A percentile compares a stretch with the other conserved stretches of the same genome.
Evolutionary conservation across 2,113 vertebrate genomes (phyloP).

Genomic region (Dermatemys mawii): DNA sequence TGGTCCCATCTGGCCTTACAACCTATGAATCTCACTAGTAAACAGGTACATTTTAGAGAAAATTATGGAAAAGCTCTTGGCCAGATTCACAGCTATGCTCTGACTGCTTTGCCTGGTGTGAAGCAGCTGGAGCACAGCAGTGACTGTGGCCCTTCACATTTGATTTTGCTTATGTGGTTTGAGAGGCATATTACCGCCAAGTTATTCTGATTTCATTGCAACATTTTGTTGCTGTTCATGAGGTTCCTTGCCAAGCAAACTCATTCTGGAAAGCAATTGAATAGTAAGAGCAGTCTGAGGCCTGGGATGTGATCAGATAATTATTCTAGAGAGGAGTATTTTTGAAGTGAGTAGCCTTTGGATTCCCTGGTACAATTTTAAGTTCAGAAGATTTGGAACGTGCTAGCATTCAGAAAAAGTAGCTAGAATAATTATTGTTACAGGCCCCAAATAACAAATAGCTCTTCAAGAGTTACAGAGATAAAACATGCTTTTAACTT

Average conservation of each 20-base stretch:
- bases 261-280: slow-evolving; percentile 53
- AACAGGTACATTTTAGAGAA: slow-evolving; percentile 47
- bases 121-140: background rate
- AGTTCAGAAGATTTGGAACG: background rate
- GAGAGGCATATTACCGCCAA: background rate
- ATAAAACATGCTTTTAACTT: background rate
- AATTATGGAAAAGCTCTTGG: background rate
- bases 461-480: background rate
- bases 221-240: slow-evolving; percentile 23
- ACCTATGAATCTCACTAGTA: background rate
- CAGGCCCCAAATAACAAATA: background rate
- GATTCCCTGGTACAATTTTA: slow-evolving; percentile 26
- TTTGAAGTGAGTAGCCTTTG: slow-evolving; percentile 46
- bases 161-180: background rate
- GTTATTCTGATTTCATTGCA: background rate
- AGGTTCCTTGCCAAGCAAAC: slow-evolving; percentile 3
- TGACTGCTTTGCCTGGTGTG: background rate
- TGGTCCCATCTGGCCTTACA: slow-evolving; percentile 3
- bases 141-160: background rate
- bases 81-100: rapidly evolving
- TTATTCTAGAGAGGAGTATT: slow-evolving; percentile 50
- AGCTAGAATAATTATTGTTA: background rate
- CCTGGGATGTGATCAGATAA: slow-evolving; percentile 39
- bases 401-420: slow-evolving; percentile 12
- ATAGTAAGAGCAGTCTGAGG: slow-evolving; percentile 47